Conservation (phyloP, 2,113 vertebrate genomes). For the Oreotrochilus melanogaster region DNA sequence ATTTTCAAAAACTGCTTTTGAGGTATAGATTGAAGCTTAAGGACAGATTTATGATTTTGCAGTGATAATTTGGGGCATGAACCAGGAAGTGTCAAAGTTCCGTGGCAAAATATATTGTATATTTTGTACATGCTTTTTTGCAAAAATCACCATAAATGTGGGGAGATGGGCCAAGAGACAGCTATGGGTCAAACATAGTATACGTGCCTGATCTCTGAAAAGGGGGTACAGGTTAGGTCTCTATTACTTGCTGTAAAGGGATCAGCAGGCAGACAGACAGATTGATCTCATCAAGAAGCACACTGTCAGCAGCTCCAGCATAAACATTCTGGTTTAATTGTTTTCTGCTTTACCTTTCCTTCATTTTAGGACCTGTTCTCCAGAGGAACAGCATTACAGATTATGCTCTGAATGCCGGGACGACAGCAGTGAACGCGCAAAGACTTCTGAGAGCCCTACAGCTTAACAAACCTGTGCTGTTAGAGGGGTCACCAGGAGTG, state of each 20-base stretch:
- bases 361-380: constrained; percentile 79
- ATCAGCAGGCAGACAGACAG: not conserved
- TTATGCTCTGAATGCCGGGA: constrained; percentile 91
- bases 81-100: not conserved
- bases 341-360: not conserved
- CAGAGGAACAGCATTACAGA: constrained; percentile 79
- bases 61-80: not conserved
- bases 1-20: not conserved
- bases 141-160: not conserved
- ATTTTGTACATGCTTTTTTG: not conserved
- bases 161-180: not conserved
- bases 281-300: not conserved
- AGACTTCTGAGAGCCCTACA: constrained; percentile 91
- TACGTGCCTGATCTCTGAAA: not conserved
- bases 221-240: too few relatives aligned
- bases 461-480: constrained; percentile 90
- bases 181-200: not conserved
- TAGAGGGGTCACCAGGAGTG: constrained; percentile 96
- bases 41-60: not conserved
- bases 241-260: not conserved
- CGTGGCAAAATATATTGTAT: not conserved
- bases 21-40: not conserved
- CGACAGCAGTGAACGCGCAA: constrained; percentile 93
- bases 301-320: not conserved
- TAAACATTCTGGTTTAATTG: not conserved